Percentiles rank a stretch among this genome's conserved stretches.
phyloP scores from a whole-genome alignment of 2,888 invertebrate genomes.

The Nephrotoma appendiculata region DNA sequence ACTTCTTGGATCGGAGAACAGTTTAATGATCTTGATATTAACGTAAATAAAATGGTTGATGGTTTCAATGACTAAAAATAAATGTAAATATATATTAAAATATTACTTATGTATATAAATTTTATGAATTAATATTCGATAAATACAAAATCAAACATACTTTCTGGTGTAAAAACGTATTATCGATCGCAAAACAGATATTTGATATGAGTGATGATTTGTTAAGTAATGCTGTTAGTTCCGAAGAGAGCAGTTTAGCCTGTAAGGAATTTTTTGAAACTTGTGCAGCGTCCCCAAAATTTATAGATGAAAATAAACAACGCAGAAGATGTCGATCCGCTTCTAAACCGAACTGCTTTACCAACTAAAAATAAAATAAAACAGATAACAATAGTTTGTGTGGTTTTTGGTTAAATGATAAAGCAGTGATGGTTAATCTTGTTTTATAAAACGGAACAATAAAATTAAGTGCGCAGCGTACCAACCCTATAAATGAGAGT shows the following conservation, averaged over 20 bases:
- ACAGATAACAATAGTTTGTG: background rate
- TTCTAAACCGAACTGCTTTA: constrained; percentile 85
- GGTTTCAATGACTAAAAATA: constrained; percentile 57
- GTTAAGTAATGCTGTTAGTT: constrained; percentile 62
- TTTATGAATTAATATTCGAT: background rate
- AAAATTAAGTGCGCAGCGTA: background rate
- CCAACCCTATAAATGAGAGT: background rate
- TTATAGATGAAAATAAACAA: constrained; percentile 81
- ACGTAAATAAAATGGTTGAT: constrained; percentile 63
- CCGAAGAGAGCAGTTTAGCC: constrained; percentile 62
- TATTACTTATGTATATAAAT: background rate
- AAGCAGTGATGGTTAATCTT: background rate
- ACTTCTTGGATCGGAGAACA: constrained; percentile 84
- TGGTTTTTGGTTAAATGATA: background rate
- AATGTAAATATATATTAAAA: background rate
- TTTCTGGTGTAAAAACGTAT: constrained; percentile 62
- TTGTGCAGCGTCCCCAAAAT: constrained; percentile 54
- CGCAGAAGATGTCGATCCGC: constrained; percentile 94
- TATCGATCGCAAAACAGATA: constrained; percentile 77
- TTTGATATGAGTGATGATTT: constrained; percentile 79
- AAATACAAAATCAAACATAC: constrained; percentile 26
- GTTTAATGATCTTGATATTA: constrained; percentile 73
- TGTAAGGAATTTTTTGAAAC: constrained; percentile 46
- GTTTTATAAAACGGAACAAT: background rate
- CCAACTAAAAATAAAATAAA: constrained; percentile 46